Conservation (phyloP, 2,888 invertebrate genomes). For the Liposcelis brunnea region DNA sequence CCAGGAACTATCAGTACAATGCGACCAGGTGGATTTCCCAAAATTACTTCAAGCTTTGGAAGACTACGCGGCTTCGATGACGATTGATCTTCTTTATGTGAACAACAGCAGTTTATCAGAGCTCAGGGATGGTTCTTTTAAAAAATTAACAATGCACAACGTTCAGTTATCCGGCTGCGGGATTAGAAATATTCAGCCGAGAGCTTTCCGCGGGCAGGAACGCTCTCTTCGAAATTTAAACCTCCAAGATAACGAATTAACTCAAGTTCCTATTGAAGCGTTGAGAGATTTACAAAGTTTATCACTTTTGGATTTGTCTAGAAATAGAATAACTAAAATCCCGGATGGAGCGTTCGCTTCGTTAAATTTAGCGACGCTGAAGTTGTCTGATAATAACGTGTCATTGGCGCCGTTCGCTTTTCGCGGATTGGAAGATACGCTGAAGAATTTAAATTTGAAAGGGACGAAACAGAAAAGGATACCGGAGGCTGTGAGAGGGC, state of each 20-base stretch:
- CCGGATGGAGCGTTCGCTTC: slow-evolving; percentile 60
- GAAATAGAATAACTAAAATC: slow-evolving; percentile 55
- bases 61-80: slow-evolving; percentile 44
- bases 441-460: slow-evolving; percentile 80
- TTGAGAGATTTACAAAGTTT: slow-evolving; percentile 49
- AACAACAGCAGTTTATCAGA: slow-evolving; percentile 67
- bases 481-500: slow-evolving; percentile 59
- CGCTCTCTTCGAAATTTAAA: slow-evolving; percentile 63
- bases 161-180: slow-evolving; percentile 71
- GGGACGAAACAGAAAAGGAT: slow-evolving; percentile 65
- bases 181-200: slow-evolving; percentile 48
- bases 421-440: slow-evolving; percentile 56
- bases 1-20: slow-evolving; percentile 72
- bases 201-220: slow-evolving; percentile 73
- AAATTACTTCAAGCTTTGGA: slow-evolving; percentile 55
- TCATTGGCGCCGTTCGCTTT: slow-evolving; percentile 53
- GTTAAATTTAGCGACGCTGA: slow-evolving; percentile 60
- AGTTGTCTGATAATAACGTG: slow-evolving; percentile 74
- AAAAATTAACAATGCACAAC: slow-evolving; percentile 55
- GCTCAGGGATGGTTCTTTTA: slow-evolving; percentile 48
- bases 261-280: slow-evolving; percentile 57
- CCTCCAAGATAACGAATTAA: slow-evolving; percentile 64
- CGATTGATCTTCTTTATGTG: slow-evolving; percentile 69
- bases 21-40: slow-evolving; percentile 71
- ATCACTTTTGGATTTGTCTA: slow-evolving; percentile 66